Percentiles rank a stretch among this genome's conserved stretches.
These are phyloP conservation scores for Carollia perspicillata DNA, from an alignment of 2,113 vertebrate genomes.

Conservation along the genomic window DNA sequence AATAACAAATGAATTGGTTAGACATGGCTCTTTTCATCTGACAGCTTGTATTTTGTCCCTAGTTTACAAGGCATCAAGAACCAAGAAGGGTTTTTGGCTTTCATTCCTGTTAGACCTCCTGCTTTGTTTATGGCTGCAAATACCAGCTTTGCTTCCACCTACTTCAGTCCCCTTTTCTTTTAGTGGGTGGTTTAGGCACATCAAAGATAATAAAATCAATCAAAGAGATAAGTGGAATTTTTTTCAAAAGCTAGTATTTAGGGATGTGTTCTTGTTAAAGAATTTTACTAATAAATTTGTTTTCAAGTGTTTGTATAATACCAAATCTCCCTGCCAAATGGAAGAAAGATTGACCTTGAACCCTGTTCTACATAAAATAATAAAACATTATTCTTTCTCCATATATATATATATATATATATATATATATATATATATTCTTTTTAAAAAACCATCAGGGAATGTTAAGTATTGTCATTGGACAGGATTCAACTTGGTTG, in stretches of 20 bases:
- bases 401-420: too few species aligned
- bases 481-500: not conserved
- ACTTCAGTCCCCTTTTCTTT: slow-evolving; percentile 34
- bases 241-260: slow-evolving; percentile 30
- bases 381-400: slow-evolving; percentile 24
- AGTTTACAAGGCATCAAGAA: not conserved
- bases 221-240: slow-evolving; percentile 41
- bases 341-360: slow-evolving; percentile 49
- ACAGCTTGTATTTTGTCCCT: not conserved
- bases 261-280: slow-evolving; percentile 41
- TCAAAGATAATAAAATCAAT: slow-evolving; percentile 64
- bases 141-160: slow-evolving; percentile 28
- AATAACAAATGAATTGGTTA: not conserved
- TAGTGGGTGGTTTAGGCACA: slow-evolving; percentile 26
- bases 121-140: not conserved
- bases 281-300: slow-evolving; percentile 62
- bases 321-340: not conserved
- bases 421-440: too few species aligned
- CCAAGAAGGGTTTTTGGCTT: not conserved
- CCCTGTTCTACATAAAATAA: slow-evolving; percentile 46
- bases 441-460: not conserved
- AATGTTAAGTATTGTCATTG: not conserved
- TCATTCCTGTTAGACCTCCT: slow-evolving; percentile 13
- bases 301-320: slow-evolving; percentile 55
- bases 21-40: not conserved